These are phyloP conservation scores for Arbacia lixula DNA, from an alignment of 53 echinoderm and acorn worm genomes.

Conservation along the genomic window DNA sequence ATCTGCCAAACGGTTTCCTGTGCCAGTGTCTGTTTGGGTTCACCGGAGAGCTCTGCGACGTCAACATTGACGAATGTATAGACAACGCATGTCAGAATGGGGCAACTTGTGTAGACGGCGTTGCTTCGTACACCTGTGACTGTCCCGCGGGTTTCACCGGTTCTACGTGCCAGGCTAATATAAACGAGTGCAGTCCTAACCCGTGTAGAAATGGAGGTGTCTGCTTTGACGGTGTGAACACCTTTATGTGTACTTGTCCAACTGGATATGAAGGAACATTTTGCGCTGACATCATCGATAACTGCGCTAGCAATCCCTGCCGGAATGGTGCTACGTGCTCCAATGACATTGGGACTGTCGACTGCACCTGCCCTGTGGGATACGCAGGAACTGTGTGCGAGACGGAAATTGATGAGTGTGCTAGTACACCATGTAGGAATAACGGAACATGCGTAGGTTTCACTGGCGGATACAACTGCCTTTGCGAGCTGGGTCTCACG, in stretches of 20 bases:
- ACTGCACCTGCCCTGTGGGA: slow-evolving; percentile 42
- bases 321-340: slow-evolving; percentile 45
- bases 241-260: slow-evolving; percentile 27
- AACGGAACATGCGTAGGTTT: slow-evolving; percentile 28
- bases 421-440: slow-evolving; percentile 42
- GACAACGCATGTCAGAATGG: slow-evolving; percentile 28
- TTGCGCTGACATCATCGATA: slow-evolving; percentile 22
- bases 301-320: slow-evolving; percentile 45
- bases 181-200: slow-evolving; percentile 30
- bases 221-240: slow-evolving; percentile 25
- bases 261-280: slow-evolving; percentile 29
- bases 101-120: slow-evolving; percentile 18
- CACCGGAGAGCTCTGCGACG: slow-evolving; percentile 34
- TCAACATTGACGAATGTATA: slow-evolving; percentile 25
- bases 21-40: slow-evolving; percentile 41
- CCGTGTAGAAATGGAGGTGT: slow-evolving; percentile 34
- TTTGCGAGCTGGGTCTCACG: slow-evolving; percentile 32
- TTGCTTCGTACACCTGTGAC: slow-evolving; percentile 6
- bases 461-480: slow-evolving; percentile 21
- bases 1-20: slow-evolving; percentile 24
- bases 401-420: slow-evolving; percentile 55
- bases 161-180: not conserved
- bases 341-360: slow-evolving; percentile 28
- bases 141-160: slow-evolving; percentile 44
- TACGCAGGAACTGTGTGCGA: slow-evolving; percentile 41